Evolutionary conservation across 2,888 invertebrate genomes (phyloP), one percentile per base, ranked within the genome.

Genomic region (Hirtodrosophila histrioides): DNA sequence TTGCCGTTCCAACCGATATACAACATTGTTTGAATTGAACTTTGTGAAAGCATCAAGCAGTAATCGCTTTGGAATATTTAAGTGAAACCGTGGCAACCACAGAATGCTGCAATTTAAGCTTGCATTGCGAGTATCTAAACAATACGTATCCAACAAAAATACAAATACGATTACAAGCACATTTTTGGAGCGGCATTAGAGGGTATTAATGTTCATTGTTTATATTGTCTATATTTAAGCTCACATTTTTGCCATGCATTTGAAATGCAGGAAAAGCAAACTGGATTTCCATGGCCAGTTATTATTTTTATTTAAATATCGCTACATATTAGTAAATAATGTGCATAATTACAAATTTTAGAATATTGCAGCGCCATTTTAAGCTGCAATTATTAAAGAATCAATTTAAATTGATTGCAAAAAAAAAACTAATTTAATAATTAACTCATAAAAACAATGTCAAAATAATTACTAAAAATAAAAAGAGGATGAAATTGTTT

Each of bases 201-300:
- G 8, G 43, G 44, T 17, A 53, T 70, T 53, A 61, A 29, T 7
- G 46, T 11, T 27, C 11, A 53, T 53, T 60, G 51, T 53, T 37
- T 17, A 17, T 9, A 11, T n/a, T 17, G 17, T 29, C 9, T 5
- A 24, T 43, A 17, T 17, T 17, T 43, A 37, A 37, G 48, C 33
- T n/a, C 24, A 10, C 23, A 11, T 33, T 49, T 56, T 12, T 43
- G 11, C 6, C n/a, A 23, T 36, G 10, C n/a, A 48, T 8, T 36
- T 17, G 4, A 29, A 62, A 36, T 48, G 23, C 11, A 17, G 29
- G 23, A 29, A 43, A 41, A 10, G 43, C 10, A 4, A 49, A 37
- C 33, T 33, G 5, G 63, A 33, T 44, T 40, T 44, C 7, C 12
- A 31, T 1, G n/a, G 9, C n/a, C 5, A 11, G n/a, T 37, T 44